Percentiles rank a stretch among this genome's conserved stretches.
Evolutionary conservation across 2,888 invertebrate genomes (phyloP).

Genomic region (Helobdella robusta): DNA sequence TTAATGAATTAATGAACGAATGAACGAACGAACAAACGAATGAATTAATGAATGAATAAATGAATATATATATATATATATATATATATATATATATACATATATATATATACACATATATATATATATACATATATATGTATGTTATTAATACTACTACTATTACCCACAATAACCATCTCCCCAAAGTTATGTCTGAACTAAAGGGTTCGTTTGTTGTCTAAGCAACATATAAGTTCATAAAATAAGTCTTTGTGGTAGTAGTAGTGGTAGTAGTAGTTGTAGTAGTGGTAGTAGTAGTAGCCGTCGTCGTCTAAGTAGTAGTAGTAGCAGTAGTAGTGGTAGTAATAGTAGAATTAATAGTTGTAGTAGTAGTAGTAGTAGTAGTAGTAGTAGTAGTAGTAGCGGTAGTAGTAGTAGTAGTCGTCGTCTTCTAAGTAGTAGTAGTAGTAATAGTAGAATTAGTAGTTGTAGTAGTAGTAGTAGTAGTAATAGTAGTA

Average conservation of each 20-base stretch:
- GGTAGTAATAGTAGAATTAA: background rate
- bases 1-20: no score
- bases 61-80: no score
- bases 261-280: background rate
- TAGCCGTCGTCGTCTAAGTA: background rate
- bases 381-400: slow-evolving; percentile 5
- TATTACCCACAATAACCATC: no score
- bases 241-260: background rate
- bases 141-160: no score
- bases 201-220: no score
- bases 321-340: background rate
- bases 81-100: no score
- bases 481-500: background rate
- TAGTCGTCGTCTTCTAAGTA: background rate
- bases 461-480: slow-evolving; percentile 1
- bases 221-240: no score
- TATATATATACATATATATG: no score
- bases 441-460: background rate
- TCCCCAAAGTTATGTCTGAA: no score
- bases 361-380: background rate
- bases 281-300: background rate
- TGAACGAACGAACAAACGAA: no score
- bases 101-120: no score
- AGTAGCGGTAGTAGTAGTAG: slow-evolving; percentile 4
- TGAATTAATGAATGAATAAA: no score